These are phyloP conservation scores for Spizella passerina DNA, from an alignment of 2,797 vertebrate genomes.

Conservation along the genomic window DNA sequence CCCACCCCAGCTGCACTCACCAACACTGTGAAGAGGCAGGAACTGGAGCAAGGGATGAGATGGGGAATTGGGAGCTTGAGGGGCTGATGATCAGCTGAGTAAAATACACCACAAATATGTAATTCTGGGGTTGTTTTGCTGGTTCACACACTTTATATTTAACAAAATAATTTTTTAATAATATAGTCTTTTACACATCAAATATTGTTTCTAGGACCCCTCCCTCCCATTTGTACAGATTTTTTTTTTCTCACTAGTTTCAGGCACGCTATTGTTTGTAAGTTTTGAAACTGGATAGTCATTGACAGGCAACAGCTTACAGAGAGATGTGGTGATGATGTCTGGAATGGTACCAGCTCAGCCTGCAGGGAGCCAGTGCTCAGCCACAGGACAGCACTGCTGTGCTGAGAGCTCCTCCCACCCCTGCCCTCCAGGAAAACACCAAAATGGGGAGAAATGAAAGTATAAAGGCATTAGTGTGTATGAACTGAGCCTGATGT, in stretches of 20 bases:
- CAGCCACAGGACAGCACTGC: neutral
- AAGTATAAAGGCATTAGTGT: neutral
- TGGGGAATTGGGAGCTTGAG: neutral
- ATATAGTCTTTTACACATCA: slow-evolving; percentile 85
- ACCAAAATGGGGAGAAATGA: neutral
- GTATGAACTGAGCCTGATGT: fast-evolving
- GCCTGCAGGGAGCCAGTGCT: neutral
- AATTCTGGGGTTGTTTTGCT: slow-evolving; percentile 52
- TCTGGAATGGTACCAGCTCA: slow-evolving; percentile 14
- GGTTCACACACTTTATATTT: slow-evolving; percentile 93
- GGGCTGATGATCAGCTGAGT: neutral
- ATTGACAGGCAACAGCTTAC: slow-evolving; percentile 64
- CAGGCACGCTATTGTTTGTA: slow-evolving; percentile 90
- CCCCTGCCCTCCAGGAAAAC: neutral
- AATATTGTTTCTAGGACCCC: slow-evolving; percentile 76
- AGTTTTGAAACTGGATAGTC: slow-evolving; percentile 59
- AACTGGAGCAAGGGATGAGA: neutral
- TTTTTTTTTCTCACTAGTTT: slow-evolving; percentile 81
- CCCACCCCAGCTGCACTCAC: neutral
- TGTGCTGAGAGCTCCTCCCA: neutral
- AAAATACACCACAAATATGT: slow-evolving; percentile 68
- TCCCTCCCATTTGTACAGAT: slow-evolving; percentile 69
- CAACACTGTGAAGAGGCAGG: fast-evolving
- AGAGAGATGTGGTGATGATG: neutral
- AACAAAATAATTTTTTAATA: slow-evolving; percentile 98